A percentile compares a stretch with the other conserved stretches of the same genome.
Evolutionary conservation across 2,797 vertebrate genomes (phyloP).

Genomic region (Sebastes minor): DNA sequence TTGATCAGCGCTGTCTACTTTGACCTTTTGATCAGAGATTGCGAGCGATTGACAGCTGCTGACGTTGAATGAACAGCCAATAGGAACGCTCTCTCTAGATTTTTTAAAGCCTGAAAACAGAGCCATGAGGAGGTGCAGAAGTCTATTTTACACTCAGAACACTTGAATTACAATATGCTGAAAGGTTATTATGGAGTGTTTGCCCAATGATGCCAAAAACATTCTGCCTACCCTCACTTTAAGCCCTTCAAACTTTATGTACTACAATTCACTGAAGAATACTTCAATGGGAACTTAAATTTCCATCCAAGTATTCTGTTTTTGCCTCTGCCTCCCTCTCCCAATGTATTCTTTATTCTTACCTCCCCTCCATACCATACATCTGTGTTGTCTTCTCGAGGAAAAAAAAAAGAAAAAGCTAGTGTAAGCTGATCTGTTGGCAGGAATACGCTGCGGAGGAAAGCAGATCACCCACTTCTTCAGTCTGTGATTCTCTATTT

Average conservation of each 20-base stretch:
- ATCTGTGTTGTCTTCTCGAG: slow-evolving; percentile 34
- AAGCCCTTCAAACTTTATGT: neutral
- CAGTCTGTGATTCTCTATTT: slow-evolving; percentile 40
- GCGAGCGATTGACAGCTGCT: no score
- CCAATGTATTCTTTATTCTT: neutral
- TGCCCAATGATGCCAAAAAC: no score
- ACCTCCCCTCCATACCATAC: neutral
- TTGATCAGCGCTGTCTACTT: no score
- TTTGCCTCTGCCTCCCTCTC: neutral
- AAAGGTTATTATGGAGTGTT: no score
- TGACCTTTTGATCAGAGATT: no score
- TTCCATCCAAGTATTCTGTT: slow-evolving; percentile 19
- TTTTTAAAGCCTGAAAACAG: no score
- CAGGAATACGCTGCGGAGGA: slow-evolving; percentile 19
- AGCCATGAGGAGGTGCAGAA: no score
- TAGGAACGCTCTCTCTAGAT: no score
- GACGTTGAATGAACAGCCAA: no score
- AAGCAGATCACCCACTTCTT: slow-evolving; percentile 41
- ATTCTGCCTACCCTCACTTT: neutral
- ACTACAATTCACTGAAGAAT: neutral
- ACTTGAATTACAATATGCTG: no score
- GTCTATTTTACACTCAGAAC: no score
- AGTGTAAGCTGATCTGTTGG: slow-evolving; percentile 57
- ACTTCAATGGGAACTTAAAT: neutral
- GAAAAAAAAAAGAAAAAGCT: slow-evolving; percentile 13